Base-by-base conservation (phyloP, 2,113 vertebrate species). In the Nycticryphes semicollaris region DNA sequence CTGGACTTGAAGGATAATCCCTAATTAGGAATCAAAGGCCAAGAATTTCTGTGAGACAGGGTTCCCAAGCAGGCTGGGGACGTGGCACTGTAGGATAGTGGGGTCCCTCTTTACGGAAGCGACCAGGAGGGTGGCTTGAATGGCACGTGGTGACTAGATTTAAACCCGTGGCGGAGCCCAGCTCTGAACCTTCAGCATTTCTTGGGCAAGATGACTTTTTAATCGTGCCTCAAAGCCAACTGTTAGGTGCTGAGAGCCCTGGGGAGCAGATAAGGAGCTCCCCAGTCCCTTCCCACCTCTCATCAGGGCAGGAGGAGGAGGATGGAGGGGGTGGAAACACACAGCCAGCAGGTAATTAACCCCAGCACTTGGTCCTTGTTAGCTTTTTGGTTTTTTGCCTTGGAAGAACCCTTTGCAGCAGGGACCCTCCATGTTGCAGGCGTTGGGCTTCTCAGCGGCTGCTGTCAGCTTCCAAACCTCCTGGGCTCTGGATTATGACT, bases 361-460 rank as follows among this genome's bases (percentile, higher is more conserved):
- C n/a, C 22, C 17, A 22, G 0, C 1, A 0, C 56, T 79, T 59
- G 24, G 24, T 83, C 31, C 56, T 70, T 47, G 21, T 35, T 66
- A 66, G 35, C 10, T 59, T 53, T 43, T 33, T 10, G 39, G 39
- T 9, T 9, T 9, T 83, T 60, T 74, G 39, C 51, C 51, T 59
- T 0, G 5, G 35, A 79, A 72, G 67, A 79, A 41, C 59, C 74
- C 19, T 87, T 21, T 3, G 4, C 51, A 45, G 39, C 43, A n/a
- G 21, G 30, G 59, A 59, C 9, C 22, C 35, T 67, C 17, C 0
- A 0, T 2, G 2, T 48, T 48, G 25, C 39, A 24, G 68, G 39
- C 39, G 12, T 39, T 39, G 39, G 39, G 39, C 39, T 39, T 39
- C 39, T 39, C 39, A 39, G 39, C 39, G 12, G 39, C 9, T 39